phyloP scores from a whole-genome alignment of 2,113 vertebrate genomes.

The Nothoprocta pentlandii region DNA sequence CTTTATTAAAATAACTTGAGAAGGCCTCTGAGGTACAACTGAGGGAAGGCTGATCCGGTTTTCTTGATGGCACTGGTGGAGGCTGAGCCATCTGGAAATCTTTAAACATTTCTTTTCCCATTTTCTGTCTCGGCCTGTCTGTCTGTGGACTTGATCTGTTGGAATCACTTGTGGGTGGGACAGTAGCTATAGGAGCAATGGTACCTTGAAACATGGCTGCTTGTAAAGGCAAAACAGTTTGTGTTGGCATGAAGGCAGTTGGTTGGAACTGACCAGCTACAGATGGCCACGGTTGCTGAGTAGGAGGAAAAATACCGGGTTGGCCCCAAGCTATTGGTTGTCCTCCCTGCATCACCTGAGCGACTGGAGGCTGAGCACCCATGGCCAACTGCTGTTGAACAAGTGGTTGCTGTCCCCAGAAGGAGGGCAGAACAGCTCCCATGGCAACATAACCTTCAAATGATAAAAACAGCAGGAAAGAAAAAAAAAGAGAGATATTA shows the following conservation, averaged over 20 bases:
- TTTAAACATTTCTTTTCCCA: conserved; percentile 96
- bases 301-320: conserved; percentile 92
- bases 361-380: conserved; percentile 83
- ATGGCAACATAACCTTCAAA: conserved; percentile 96
- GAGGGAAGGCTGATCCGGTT: conserved; percentile 90
- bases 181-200: conserved; percentile 85
- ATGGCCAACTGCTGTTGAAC: conserved; percentile 93
- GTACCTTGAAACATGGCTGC: conserved; percentile 97
- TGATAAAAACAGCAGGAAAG: neutral
- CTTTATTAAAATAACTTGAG: conserved; percentile 96
- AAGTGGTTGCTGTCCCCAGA: conserved; percentile 97
- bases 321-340: conserved; percentile 97
- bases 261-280: conserved; percentile 95
- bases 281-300: conserved; percentile 96
- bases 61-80: conserved; percentile 90
- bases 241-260: conserved; percentile 96
- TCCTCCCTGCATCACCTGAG: conserved; percentile 96
- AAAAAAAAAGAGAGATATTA: neutral
- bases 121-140: conserved; percentile 88
- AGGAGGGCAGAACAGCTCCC: conserved; percentile 94
- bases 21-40: conserved; percentile 96
- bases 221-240: conserved; percentile 95
- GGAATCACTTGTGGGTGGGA: conserved; percentile 85
- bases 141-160: conserved; percentile 90
- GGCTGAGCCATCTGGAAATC: conserved; percentile 98